These are phyloP conservation scores for Colaptes auratus DNA, from an alignment of 2,113 vertebrate species.

Conservation along the genomic window DNA sequence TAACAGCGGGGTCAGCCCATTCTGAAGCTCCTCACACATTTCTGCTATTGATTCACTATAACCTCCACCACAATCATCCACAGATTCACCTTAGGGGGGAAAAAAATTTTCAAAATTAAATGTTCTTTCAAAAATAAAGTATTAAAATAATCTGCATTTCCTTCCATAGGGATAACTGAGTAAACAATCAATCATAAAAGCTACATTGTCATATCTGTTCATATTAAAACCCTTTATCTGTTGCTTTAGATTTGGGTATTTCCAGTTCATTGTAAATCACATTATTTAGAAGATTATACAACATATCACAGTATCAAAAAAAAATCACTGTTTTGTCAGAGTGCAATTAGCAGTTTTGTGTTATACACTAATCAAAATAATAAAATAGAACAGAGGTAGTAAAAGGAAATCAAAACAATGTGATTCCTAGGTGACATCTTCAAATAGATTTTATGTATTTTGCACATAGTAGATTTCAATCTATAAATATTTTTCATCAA, in stretches of 20 bases:
- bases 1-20: constrained; percentile 93
- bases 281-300: not conserved
- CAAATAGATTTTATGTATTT: not conserved
- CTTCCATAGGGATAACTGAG: not conserved
- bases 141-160: not conserved
- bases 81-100: constrained; percentile 88
- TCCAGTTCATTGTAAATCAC: not conserved
- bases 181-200: not conserved
- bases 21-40: constrained; percentile 99
- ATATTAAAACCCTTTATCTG: not conserved
- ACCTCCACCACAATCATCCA: constrained; percentile 97
- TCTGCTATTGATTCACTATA: constrained; percentile 99
- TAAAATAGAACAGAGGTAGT: not conserved
- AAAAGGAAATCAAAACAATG: not conserved
- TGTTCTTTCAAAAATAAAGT: not conserved
- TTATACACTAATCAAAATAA: not conserved
- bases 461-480: not conserved
- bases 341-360: not conserved
- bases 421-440: not conserved
- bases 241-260: not conserved
- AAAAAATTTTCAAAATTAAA: not conserved
- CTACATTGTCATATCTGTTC: not conserved
- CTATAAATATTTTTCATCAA: not conserved
- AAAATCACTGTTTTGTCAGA: not conserved
- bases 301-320: not conserved